Evolutionary conservation across 2,888 invertebrate genomes (phyloP).

Genomic region (Nemoura dubitans): DNA sequence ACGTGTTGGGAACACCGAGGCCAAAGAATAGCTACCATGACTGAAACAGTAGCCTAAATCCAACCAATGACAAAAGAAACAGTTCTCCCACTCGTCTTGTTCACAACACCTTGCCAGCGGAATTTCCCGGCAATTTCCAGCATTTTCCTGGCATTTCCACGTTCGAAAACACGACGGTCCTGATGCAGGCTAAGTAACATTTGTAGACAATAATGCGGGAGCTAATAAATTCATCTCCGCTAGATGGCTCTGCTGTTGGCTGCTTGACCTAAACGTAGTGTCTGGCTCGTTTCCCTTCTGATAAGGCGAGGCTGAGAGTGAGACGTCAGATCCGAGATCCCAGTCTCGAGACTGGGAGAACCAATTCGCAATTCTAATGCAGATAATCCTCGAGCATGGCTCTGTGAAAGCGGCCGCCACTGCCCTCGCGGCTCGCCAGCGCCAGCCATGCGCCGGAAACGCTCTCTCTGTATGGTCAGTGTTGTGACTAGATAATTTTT

Average conservation of each 20-base stretch:
- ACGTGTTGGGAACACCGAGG: background rate
- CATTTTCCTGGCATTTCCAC: background rate
- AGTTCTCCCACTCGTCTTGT: background rate
- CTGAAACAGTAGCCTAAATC: conserved; percentile 7
- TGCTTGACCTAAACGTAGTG: background rate
- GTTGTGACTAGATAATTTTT: too few species aligned
- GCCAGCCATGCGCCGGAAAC: too few species aligned
- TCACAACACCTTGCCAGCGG: background rate
- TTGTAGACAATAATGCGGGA: background rate
- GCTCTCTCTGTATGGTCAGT: too few species aligned
- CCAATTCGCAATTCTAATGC: conserved; percentile 32
- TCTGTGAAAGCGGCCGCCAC: background rate
- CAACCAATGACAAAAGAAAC: conserved; percentile 5
- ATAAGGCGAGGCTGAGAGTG: background rate
- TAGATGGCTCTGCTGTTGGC: background rate
- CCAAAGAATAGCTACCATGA: background rate
- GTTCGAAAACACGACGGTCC: background rate
- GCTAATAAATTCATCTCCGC: conserved; percentile 21
- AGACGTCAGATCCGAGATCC: background rate
- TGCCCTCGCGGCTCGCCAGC: too few species aligned
- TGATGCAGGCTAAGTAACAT: background rate
- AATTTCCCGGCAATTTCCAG: background rate
- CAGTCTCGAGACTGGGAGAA: background rate
- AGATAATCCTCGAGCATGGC: conserved; percentile 31
- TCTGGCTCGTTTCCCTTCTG: background rate